These are phyloP conservation scores for Oedothorax gibbosus DNA, from an alignment of 1,140 invertebrate genomes.

Conservation along the genomic window DNA sequence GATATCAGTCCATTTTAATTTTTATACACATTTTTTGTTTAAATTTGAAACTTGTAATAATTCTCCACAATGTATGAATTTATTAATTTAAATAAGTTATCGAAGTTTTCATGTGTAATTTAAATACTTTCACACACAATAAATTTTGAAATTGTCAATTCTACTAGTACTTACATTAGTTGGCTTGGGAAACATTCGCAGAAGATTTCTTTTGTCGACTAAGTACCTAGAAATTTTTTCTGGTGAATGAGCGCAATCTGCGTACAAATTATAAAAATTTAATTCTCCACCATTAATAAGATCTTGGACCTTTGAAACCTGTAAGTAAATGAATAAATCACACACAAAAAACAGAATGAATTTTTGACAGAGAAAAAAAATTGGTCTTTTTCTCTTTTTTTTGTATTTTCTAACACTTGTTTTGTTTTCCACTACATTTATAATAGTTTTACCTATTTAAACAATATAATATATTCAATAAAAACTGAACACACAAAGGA, in stretches of 20 bases:
- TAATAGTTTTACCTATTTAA: background rate
- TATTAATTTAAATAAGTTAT: no score
- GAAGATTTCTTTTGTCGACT: constrained; percentile 41
- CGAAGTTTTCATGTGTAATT: background rate
- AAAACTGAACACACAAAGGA: background rate
- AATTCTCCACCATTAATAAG: constrained; percentile 61
- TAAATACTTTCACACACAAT: no score
- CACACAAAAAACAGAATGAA: background rate
- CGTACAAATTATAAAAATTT: constrained; percentile 70
- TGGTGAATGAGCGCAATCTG: constrained; percentile 64
- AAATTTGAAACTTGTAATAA: no score
- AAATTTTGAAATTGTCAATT: background rate
- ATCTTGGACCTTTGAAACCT: constrained; percentile 1
- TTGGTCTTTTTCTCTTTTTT: background rate
- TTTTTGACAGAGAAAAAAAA: background rate
- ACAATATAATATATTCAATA: background rate
- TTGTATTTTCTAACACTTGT: no score
- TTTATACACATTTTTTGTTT: no score
- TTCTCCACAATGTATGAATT: no score
- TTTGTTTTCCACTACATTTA: no score
- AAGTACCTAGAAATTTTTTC: constrained; percentile 32
- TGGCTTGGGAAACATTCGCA: constrained; percentile 29
- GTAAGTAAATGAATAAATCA: background rate
- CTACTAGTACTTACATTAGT: constrained; percentile 48
- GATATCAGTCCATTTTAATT: no score